Evolutionary conservation across 2,113 vertebrate species (phyloP).

Genomic region (Forbesichthys agassizii): DNA sequence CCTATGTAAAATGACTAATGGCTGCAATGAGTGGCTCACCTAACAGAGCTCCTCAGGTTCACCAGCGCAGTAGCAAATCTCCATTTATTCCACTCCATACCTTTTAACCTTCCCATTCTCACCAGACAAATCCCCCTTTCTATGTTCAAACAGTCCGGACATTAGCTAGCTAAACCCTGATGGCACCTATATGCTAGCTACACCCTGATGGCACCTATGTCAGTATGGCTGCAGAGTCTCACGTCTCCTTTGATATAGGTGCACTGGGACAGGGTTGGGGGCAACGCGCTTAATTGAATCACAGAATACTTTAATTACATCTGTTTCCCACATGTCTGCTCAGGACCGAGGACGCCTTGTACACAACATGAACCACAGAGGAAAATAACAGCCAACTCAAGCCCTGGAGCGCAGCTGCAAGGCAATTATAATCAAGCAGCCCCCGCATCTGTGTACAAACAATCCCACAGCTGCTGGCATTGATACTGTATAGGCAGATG

Average conservation of each 20-base stretch:
- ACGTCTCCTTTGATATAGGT: constrained; percentile 19
- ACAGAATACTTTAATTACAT: constrained; percentile 76
- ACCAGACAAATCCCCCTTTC: constrained; percentile 18
- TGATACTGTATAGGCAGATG: constrained; percentile 65
- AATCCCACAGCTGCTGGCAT: constrained; percentile 76
- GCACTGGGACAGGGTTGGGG: constrained; percentile 31
- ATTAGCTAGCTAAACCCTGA: constrained; percentile 3
- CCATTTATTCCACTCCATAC: constrained; percentile 70
- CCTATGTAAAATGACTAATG: constrained; percentile 67
- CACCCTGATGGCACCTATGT: neutral
- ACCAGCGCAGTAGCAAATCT: constrained; percentile 51
- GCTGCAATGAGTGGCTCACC: constrained; percentile 68
- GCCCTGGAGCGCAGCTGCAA: constrained; percentile 72
- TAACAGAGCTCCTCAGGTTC: constrained; percentile 53
- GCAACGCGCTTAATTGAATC: constrained; percentile 69
- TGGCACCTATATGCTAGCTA: neutral
- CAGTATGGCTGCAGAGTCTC: neutral
- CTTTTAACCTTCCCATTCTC: constrained; percentile 31
- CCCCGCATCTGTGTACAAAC: constrained; percentile 80
- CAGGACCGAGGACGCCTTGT: constrained; percentile 28
- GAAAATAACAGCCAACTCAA: constrained; percentile 37
- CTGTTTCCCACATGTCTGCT: constrained; percentile 73
- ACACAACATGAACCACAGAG: constrained; percentile 56
- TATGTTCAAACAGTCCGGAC: constrained; percentile 18
- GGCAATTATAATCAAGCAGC: constrained; percentile 75